Evolutionary conservation across 2,797 vertebrate genomes (phyloP).

Genomic region (Channa striata): DNA sequence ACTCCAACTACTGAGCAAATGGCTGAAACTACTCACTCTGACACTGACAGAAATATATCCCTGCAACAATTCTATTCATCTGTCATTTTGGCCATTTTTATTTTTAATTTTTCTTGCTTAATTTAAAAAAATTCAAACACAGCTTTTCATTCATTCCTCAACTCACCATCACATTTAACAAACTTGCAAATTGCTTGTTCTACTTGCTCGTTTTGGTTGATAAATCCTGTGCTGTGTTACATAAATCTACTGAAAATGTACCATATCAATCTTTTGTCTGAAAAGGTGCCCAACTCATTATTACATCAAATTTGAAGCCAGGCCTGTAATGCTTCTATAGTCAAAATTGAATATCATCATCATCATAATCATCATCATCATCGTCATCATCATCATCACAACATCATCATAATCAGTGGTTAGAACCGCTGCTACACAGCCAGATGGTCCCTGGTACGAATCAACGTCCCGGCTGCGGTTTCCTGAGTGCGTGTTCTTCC

Average conservation of each 20-base stretch:
- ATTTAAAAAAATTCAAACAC: conserved; percentile 5
- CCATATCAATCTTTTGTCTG: not conserved
- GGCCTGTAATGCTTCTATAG: no score
- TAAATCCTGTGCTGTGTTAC: not conserved
- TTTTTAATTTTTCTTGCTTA: conserved; percentile 1
- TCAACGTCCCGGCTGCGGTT: no score
- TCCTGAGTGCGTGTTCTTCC: no score
- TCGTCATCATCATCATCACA: no score
- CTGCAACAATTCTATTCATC: conserved; percentile 30
- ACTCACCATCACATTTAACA: not conserved
- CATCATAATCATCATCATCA: no score
- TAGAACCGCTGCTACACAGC: no score
- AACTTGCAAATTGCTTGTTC: not conserved
- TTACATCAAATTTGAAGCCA: not conserved
- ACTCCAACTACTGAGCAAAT: conserved; percentile 69
- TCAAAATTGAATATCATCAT: no score
- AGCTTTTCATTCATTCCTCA: conserved; percentile 20
- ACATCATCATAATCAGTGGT: no score
- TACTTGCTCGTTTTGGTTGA: not conserved
- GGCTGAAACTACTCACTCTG: conserved; percentile 57
- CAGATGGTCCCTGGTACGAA: no score
- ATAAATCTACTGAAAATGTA: not conserved
- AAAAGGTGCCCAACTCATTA: not conserved
- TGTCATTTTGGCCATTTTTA: not conserved
- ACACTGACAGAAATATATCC: conserved; percentile 64